Conservation (phyloP, 2,888 invertebrate genomes). For the Autographa pulchrina region DNA sequence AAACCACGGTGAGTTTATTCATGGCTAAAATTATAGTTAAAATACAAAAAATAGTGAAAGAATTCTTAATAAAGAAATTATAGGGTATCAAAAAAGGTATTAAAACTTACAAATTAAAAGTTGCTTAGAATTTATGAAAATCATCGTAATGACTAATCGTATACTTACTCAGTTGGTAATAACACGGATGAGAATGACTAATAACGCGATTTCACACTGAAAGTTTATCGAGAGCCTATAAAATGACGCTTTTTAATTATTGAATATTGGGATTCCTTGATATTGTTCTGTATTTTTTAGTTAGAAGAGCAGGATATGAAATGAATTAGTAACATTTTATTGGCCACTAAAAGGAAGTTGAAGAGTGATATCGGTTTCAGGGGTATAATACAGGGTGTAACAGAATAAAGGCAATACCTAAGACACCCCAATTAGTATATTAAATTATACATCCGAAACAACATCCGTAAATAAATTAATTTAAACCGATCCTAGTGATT, state of each 20-base stretch:
- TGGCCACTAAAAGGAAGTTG: background rate
- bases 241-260: conserved; percentile 22
- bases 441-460: no score
- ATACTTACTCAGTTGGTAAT: conserved; percentile 21
- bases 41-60: no score
- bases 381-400: no score
- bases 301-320: background rate
- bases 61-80: background rate
- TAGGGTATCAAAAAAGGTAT: background rate
- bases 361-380: no score
- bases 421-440: no score
- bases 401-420: no score
- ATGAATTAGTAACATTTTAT: background rate
- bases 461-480: no score
- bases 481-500: no score
- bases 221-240: conserved; percentile 13
- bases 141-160: conserved; percentile 37
- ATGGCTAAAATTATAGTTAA: no score
- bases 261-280: conserved; percentile 22
- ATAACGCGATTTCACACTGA: conserved; percentile 38
- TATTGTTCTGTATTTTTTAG: background rate
- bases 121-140: conserved; percentile 15
- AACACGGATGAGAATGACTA: conserved; percentile 23
- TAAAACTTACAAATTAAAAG: conserved; percentile 10
- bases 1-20: no score